Evolutionary conservation across 1,140 invertebrate genomes (phyloP).

Genomic region (Formica selysi): DNA sequence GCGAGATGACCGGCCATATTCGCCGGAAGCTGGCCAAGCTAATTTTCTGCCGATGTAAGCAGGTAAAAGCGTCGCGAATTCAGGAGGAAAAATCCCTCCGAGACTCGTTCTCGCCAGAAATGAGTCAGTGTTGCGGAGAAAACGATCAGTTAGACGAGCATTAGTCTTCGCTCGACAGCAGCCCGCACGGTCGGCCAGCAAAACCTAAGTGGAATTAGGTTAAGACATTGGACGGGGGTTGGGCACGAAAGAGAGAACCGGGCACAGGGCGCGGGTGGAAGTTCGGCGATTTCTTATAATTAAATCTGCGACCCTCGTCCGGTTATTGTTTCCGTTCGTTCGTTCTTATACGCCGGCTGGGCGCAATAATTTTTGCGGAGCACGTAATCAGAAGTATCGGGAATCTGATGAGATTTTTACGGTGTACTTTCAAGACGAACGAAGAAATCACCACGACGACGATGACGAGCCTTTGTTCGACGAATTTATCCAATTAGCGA

Average conservation of each 20-base stretch:
- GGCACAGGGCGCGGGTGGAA: constrained; percentile 7
- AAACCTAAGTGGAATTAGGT: constrained; percentile 64
- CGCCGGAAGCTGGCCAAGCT: constrained; percentile 14
- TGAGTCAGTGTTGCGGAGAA: constrained; percentile 41
- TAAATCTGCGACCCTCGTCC: constrained; percentile 48
- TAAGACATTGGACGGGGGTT: constrained; percentile 3
- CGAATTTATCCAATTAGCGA: constrained; percentile 32
- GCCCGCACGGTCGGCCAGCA: constrained; percentile 32
- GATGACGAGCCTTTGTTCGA: constrained; percentile 31
- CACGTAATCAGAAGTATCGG: constrained; percentile 60
- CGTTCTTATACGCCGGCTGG: background rate
- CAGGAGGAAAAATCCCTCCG: constrained; percentile 14
- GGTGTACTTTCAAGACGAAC: background rate
- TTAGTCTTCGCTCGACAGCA: constrained; percentile 65
- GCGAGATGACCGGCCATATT: constrained; percentile 16
- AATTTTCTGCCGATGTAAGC: constrained; percentile 59
- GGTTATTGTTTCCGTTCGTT: constrained; percentile 55
- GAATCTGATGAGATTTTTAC: constrained; percentile 11
- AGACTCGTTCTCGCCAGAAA: constrained; percentile 36
- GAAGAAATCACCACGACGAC: constrained; percentile 24
- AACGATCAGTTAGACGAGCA: constrained; percentile 61
- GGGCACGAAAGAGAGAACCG: background rate
- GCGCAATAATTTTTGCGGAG: constrained; percentile 53
- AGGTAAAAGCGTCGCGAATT: constrained; percentile 35
- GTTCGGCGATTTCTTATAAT: constrained; percentile 64